These are phyloP conservation scores for Eudyptes chrysolophus DNA, from an alignment of 2,113 vertebrate species.

Conservation along the genomic window DNA sequence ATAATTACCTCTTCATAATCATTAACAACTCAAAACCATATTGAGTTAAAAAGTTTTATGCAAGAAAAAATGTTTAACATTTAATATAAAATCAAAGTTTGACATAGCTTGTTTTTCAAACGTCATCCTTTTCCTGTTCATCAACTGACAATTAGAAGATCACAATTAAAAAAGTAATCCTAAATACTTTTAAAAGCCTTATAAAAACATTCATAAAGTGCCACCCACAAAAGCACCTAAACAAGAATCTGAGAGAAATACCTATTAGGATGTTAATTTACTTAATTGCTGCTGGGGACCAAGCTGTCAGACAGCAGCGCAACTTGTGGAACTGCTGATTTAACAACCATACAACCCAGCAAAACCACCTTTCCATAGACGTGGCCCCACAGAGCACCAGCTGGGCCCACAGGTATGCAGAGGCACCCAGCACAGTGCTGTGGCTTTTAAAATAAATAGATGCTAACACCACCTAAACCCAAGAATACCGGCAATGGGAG, in stretches of 20 bases:
- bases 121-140: background rate
- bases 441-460: background rate
- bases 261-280: background rate
- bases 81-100: conserved; percentile 14
- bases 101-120: conserved; percentile 25
- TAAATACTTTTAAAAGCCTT: background rate
- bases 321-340: background rate
- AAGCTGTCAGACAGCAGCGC: background rate
- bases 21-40: background rate
- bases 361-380: background rate
- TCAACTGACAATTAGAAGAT: background rate
- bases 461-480: background rate
- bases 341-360: background rate
- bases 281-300: background rate
- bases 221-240: conserved; percentile 21
- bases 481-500: background rate
- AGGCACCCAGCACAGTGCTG: background rate
- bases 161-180: background rate
- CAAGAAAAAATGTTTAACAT: background rate
- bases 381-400: background rate
- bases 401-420: background rate
- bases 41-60: conserved; percentile 7
- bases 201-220: conserved; percentile 30
- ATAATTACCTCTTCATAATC: background rate
- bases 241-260: background rate